A percentile compares a stretch with the other conserved stretches of the same genome.
Evolutionary conservation across 1,140 invertebrate genomes (phyloP).

Genomic region (Ladona fulva): DNA sequence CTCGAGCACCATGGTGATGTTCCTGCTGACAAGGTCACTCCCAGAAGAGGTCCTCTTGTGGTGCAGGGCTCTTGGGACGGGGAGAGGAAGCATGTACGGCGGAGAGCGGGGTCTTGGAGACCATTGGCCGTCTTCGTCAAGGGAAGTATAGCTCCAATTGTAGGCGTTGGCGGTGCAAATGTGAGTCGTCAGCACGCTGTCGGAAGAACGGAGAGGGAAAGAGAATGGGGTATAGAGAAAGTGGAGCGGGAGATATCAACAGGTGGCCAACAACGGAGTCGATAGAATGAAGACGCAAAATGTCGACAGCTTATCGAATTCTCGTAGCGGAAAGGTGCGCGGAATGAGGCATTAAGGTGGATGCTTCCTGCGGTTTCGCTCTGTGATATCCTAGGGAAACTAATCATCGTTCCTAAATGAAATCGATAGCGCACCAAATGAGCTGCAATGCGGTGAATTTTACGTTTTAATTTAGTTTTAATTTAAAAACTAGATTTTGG

Average conservation of each 20-base stretch:
- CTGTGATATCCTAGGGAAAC: no score
- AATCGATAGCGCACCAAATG: no score
- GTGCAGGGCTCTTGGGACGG: not conserved
- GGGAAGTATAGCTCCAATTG: not conserved
- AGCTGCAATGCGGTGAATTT: no score
- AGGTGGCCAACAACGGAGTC: not conserved
- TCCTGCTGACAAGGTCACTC: constrained; percentile 46
- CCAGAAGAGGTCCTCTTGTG: not conserved
- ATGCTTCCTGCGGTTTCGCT: no score
- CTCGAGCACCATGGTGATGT: constrained; percentile 74
- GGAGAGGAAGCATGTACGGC: not conserved
- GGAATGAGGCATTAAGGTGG: no score
- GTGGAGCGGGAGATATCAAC: not conserved
- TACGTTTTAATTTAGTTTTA: no score
- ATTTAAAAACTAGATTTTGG: no score
- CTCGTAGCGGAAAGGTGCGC: no score
- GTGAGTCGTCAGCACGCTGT: not conserved
- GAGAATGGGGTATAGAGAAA: not conserved
- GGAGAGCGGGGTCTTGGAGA: not conserved
- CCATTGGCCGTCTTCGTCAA: not conserved
- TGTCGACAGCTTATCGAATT: no score
- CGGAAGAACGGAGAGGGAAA: not conserved
- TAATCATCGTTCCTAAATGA: no score
- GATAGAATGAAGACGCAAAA: no score
- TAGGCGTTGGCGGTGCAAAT: not conserved